Conservation (phyloP, 2,797 vertebrate species). For the Acropternis orthonyx region DNA sequence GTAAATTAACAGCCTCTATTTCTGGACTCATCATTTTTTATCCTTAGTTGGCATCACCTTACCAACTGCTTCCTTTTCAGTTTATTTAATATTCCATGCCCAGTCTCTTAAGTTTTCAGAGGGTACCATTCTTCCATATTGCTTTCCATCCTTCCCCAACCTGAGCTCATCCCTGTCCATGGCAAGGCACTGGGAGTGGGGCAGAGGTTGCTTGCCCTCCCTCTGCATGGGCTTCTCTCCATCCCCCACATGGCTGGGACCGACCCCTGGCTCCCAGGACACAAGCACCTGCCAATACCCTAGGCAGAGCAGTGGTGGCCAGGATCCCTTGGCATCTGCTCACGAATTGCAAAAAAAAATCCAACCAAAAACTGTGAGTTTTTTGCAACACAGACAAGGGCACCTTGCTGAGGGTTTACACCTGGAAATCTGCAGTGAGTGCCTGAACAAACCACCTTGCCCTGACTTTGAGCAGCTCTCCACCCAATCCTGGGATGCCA, state of each 20-base stretch:
- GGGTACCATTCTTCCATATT: neutral
- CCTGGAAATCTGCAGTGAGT: conserved; percentile 15
- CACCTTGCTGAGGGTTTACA: neutral
- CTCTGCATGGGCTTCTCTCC: neutral
- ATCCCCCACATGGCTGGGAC: neutral
- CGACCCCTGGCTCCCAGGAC: rapidly evolving
- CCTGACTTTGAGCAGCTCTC: conserved; percentile 34
- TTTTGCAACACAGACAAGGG: neutral
- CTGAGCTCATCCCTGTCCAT: rapidly evolving
- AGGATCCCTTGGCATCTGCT: neutral
- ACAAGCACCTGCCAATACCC: neutral
- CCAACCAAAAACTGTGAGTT: rapidly evolving
- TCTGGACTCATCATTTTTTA: conserved; percentile 9
- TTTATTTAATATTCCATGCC: neutral
- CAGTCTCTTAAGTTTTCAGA: neutral
- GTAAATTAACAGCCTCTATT: conserved; percentile 60
- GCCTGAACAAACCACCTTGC: neutral
- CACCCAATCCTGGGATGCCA: neutral
- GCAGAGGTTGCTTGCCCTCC: neutral
- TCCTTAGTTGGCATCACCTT: conserved; percentile 49
- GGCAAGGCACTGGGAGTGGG: rapidly evolving
- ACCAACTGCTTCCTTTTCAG: conserved; percentile 12
- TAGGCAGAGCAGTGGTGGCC: neutral
- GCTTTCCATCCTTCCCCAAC: neutral
- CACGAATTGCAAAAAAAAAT: neutral